Conservation (phyloP, 2,113 vertebrate genomes). For the Rhinoderma darwinii region DNA sequence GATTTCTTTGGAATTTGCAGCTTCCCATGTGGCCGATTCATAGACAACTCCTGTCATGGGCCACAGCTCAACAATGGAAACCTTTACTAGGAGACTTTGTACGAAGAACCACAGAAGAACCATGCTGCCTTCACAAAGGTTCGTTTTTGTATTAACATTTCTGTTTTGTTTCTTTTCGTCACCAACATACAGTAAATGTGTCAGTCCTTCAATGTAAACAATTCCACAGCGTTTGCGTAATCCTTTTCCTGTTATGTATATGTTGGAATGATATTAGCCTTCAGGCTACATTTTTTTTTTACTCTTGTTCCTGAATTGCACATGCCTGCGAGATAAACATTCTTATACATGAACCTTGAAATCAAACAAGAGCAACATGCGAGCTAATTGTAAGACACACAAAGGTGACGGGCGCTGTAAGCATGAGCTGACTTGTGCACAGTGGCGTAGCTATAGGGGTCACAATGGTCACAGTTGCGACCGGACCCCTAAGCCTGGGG, state of each 20-base stretch:
- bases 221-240: not conserved
- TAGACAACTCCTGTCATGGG: not conserved
- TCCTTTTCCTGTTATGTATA: not conserved
- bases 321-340: not conserved
- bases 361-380: not conserved
- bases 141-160: not conserved
- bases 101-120: constrained; percentile 18
- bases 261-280: not conserved
- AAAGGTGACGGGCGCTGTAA: not conserved
- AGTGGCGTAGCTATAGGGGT: no score
- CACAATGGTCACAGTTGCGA: no score
- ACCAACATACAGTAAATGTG: constrained; percentile 7
- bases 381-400: not conserved
- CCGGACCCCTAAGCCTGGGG: no score
- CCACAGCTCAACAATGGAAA: not conserved
- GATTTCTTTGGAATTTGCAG: not conserved
- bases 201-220: not conserved
- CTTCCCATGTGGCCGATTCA: not conserved
- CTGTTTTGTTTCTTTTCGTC: not conserved
- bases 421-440: not conserved
- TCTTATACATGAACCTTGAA: not conserved
- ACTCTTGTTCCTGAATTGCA: not conserved
- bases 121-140: constrained; percentile 6
- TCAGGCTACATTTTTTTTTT: constrained; percentile 25
- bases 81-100: not conserved